Evolutionary conservation across 2,113 vertebrate species (phyloP), one percentile per base, ranked within the genome.

Genomic region (Paratilapia polleni): DNA sequence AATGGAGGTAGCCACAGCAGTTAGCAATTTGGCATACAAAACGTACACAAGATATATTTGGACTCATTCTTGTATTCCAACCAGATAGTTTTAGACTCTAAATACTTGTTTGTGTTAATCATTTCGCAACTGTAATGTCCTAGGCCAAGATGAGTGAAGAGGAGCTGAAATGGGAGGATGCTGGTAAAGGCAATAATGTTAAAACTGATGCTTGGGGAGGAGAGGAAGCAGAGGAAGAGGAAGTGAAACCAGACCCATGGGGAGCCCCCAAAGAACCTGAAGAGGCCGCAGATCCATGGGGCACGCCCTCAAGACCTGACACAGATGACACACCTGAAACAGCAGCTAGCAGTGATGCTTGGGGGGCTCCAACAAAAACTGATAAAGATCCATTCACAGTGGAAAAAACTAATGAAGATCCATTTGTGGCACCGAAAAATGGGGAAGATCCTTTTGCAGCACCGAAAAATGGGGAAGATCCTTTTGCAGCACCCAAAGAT

Each of bases 91-190:
- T 56, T n/a, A n/a, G 9, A 56, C 2, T 1, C 49, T 56, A 11
- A 10, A n/a, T 56, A 56, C 31, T 54, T 73, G 19, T 61, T 54
- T 74, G 3, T 49, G 11, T 64, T 85, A 5, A 56, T 7, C 1
- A 28, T n/a, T 60, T 28, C 68, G 14, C 24, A 20, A 28, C n/a
- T 74, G 5, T 70, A 4, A 8, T 77, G 19, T 85, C 10, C 56
- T 91, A 97, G 97, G 96, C 95, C 87, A 94, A 93, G 68, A 1
- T 95, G 92, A 92, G 77, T 41, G 93, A 95, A 17, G 94, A 95
- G 0, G 94, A 95, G 79, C 38, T 95, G n/a, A 19, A 93, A 78
- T 95, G 94, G 94, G 94, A 95, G 63, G 94, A 95, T 81, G 94
- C 94, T 0, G 87, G 85, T 8, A 94, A 93, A 90, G 49, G 14